Base-by-base conservation (phyloP, 2,888 invertebrate species). In the Mesopsocus fuscifrons region DNA sequence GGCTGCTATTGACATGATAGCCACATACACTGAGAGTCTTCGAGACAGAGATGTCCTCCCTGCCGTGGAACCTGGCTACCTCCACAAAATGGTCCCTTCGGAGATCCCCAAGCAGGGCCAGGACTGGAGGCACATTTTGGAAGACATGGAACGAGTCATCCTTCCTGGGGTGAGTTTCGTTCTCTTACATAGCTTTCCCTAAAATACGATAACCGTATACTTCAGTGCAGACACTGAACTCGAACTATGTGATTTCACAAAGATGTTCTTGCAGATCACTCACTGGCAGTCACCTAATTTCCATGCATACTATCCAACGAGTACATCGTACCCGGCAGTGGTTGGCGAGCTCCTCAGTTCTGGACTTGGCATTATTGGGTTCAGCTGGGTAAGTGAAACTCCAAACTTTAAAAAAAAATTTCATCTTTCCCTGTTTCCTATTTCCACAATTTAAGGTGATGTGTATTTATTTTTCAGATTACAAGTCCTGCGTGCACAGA, bases 241-340 rank as follows among this genome's bases (percentile, higher is more conserved):
- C n/a, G n/a, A n/a, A n/a, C n/a, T n/a, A n/a, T n/a, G n/a, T n/a
- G n/a, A n/a, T n/a, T n/a, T n/a, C n/a, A n/a, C n/a, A n/a, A n/a
- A n/a, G n/a, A 26, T 34, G n/a, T 45, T 44, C 13, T 59, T 66
- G 45, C 53, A 78, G 78, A 60, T 82, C 23, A 89, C 91, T 0
- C 85, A 89, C 53, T 92, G 92, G 91, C 79, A 82, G 52, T 87
- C 85, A 9, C 91, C 91, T 2, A 70, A 82, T 51, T 92, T 94
- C 63, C 85, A 89, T 55, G 91, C 88, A 1, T 92, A 83, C 58
- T 88, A 74, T 59, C 87, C 88, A 1, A 76, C 83, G 1, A 84
- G 74, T 13, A 72, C 73, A 46, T 87, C 87, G 0, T 91, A 75
- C 59, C 85, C 89, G 3, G 74, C 79, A 17, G 72, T 88, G 42